A percentile compares a stretch with the other conserved stretches of the same genome.
Evolutionary conservation across 2,888 invertebrate genomes (phyloP).

Genomic region (Melinaea menophilus): DNA sequence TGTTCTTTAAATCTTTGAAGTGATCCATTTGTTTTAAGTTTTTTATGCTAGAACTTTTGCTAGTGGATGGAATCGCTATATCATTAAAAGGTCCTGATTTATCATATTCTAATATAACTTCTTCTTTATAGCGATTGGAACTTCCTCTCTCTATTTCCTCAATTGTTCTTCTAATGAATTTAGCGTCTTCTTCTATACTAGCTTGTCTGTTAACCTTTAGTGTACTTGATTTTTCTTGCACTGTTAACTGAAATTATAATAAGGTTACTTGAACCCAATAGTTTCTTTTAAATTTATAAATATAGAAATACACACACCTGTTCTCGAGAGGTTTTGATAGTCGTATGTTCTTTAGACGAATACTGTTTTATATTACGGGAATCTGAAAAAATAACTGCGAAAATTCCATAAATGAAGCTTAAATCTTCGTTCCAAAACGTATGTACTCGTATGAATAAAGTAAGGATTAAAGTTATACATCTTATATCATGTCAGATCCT

Average conservation of each 20-base stretch:
- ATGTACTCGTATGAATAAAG: neutral
- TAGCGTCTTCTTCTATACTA: slow-evolving; percentile 71
- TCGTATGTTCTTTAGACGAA: slow-evolving; percentile 43
- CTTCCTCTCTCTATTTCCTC: slow-evolving; percentile 71
- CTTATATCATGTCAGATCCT: slow-evolving; percentile 14
- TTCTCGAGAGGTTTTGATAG: slow-evolving; percentile 50
- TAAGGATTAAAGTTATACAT: neutral
- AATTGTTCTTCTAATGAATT: slow-evolving; percentile 69
- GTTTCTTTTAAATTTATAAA: slow-evolving; percentile 15
- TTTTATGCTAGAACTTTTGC: slow-evolving; percentile 43
- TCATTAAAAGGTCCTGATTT: slow-evolving; percentile 28
- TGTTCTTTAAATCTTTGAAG: slow-evolving; percentile 39
- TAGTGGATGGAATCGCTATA: slow-evolving; percentile 43
- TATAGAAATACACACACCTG: slow-evolving; percentile 48
- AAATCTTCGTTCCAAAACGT: neutral
- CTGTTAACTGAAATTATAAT: slow-evolving; percentile 18
- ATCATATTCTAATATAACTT: slow-evolving; percentile 37
- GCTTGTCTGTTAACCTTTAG: slow-evolving; percentile 57
- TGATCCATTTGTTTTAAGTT: slow-evolving; percentile 41
- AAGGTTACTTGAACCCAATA: slow-evolving; percentile 25
- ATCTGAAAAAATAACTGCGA: slow-evolving; percentile 48
- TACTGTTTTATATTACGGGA: slow-evolving; percentile 40
- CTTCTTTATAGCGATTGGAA: slow-evolving; percentile 53
- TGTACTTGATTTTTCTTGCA: slow-evolving; percentile 46
- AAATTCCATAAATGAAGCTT: slow-evolving; percentile 17